phyloP scores from a whole-genome alignment of 2,797 vertebrate species.

The Lophius americanus region DNA sequence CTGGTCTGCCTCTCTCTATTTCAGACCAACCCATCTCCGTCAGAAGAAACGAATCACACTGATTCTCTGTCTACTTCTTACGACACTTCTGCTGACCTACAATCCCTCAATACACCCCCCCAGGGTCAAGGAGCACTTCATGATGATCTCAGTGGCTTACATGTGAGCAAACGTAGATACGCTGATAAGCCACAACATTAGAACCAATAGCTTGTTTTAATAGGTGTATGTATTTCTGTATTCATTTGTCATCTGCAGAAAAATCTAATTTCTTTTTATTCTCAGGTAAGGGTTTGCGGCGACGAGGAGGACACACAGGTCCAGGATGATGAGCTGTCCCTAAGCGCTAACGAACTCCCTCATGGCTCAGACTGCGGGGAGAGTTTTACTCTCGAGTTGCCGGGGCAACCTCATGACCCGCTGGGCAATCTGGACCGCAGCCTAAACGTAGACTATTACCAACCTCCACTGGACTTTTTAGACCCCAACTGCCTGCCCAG shows the following conservation, averaged over 20 bases:
- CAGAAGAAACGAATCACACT: slow-evolving; percentile 91
- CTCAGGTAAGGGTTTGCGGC: slow-evolving; percentile 78
- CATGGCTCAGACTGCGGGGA: slow-evolving; percentile 92
- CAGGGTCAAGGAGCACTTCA: slow-evolving; percentile 82
- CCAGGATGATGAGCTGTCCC: slow-evolving; percentile 92
- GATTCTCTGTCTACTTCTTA: slow-evolving; percentile 90
- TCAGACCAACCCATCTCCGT: slow-evolving; percentile 96
- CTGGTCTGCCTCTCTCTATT: slow-evolving; percentile 41
- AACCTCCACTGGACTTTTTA: slow-evolving; percentile 79
- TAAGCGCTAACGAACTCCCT: slow-evolving; percentile 89
- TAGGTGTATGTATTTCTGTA: not conserved
- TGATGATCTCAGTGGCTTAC: slow-evolving; percentile 57
- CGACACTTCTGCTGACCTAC: slow-evolving; percentile 86
- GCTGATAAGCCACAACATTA: not conserved
- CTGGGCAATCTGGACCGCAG: slow-evolving; percentile 64
- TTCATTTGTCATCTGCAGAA: not conserved
- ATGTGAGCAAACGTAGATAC: slow-evolving; percentile 50
- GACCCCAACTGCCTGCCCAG: slow-evolving; percentile 80
- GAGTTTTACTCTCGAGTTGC: slow-evolving; percentile 91
- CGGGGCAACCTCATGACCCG: slow-evolving; percentile 85
- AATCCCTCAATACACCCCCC: slow-evolving; percentile 85
- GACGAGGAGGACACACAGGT: slow-evolving; percentile 89
- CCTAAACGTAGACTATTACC: slow-evolving; percentile 68
- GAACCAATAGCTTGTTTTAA: too few species aligned
- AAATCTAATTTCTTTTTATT: slow-evolving; percentile 9